Base-by-base conservation (phyloP, 2,113 vertebrate species). In the Psammodynastes pulverulentus region DNA sequence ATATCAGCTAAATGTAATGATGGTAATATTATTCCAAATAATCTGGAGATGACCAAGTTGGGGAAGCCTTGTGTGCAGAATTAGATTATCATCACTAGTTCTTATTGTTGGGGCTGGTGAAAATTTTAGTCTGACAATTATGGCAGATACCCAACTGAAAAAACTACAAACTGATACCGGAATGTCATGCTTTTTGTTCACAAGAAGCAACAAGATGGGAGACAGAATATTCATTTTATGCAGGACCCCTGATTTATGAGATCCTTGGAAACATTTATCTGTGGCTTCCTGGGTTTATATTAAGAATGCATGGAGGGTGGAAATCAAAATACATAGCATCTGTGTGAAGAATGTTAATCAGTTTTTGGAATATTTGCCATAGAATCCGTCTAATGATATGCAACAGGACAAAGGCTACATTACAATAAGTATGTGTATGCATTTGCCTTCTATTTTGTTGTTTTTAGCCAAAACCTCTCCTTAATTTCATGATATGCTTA, bases 301-400 rank as follows among this genome's bases (percentile, higher is more conserved):
- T 29, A 24, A 96, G 89, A 95, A 94, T 94, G 96, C 96, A 91
- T 92, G 92, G 93, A 96, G 94, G 89, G 51, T 95, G 90, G 86
- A 97, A 98, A 98, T 95, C 92, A 97, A 98, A 98, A 98, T 97
- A 97, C 90, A 97, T 95, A 98, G 92, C 95, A 96, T 95, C 95
- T 97, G 89, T 93, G 90, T 94, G 67, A 97, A 97, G 96, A 97
- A 97, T 95, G 86, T 94, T 29, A 87, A 51, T 88, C 90, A 87
- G 34, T 93, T 49, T 58, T 91, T 43, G 48, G 91, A 84, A 89
- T 86, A 53, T 93, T 90, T 94, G 48, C 93, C 52, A 62, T n/a
- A 89, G 56, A 89, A 92, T 62, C 53, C 94, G 84, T 29, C n/a
- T 86, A 52, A 51, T 85, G 79, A 5, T 23, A 3, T 91, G 26